A percentile compares a stretch with the other conserved stretches of the same genome.
Evolutionary conservation across 1,140 invertebrate genomes (phyloP).

Genomic region (Drosophila tropicalis): DNA sequence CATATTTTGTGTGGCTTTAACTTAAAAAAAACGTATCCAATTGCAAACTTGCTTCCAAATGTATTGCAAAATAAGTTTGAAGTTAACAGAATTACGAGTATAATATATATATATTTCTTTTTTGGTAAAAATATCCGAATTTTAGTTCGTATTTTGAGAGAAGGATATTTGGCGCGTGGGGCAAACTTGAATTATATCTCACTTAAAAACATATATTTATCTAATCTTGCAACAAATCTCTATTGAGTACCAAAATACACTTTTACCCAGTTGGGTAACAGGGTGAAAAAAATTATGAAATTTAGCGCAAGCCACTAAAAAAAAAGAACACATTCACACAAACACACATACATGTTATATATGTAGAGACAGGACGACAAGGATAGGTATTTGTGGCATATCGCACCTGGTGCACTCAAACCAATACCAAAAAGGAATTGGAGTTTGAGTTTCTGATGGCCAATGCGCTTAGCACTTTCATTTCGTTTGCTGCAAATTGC

Average conservation of each 20-base stretch:
- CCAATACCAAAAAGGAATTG: conserved; percentile 19
- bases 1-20: too few species aligned
- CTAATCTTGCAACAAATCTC: not conserved
- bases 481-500: conserved; percentile 78
- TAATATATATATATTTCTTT: too few species aligned
- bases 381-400: conserved; percentile 59
- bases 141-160: too few species aligned
- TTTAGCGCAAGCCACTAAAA: conserved; percentile 73
- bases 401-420: conserved; percentile 69
- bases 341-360: conserved; percentile 26
- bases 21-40: too few species aligned
- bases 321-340: conserved; percentile 32
- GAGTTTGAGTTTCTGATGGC: conserved; percentile 46
- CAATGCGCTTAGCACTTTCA: conserved; percentile 78
- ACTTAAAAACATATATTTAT: too few species aligned
- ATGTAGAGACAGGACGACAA: conserved; percentile 14
- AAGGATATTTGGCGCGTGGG: too few species aligned
- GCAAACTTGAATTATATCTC: too few species aligned
- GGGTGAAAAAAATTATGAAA: conserved; percentile 72
- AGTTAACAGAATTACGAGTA: too few species aligned
- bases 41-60: too few species aligned
- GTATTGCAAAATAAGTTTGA: too few species aligned
- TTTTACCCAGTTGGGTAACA: conserved; percentile 12
- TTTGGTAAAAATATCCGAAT: too few species aligned
- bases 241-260: not conserved